Evolutionary conservation across 2,797 vertebrate genomes (phyloP).

Genomic region (Siniperca undulata): DNA sequence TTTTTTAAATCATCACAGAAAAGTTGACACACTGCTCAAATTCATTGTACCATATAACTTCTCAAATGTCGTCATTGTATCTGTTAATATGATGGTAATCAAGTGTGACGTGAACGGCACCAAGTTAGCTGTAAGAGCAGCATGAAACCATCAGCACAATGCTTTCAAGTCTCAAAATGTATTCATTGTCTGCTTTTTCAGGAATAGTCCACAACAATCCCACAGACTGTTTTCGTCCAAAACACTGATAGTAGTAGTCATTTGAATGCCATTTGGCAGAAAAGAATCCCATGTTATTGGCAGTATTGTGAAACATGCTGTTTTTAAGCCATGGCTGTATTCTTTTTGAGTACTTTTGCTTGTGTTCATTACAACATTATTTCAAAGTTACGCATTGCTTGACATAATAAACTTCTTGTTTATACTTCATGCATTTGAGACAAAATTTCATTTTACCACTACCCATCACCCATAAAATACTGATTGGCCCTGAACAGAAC

Average conservation of each 20-base stretch:
- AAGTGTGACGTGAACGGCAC: constrained; percentile 17
- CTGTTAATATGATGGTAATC: constrained; percentile 17
- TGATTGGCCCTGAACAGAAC: constrained; percentile 40
- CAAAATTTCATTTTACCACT: constrained; percentile 49
- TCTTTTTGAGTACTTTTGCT: constrained; percentile 48
- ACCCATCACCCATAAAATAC: constrained; percentile 61
- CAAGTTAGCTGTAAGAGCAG: constrained; percentile 34
- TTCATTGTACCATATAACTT: not conserved
- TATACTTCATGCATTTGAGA: constrained; percentile 53
- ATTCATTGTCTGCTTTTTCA: constrained; percentile 38
- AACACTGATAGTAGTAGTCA: constrained; percentile 45
- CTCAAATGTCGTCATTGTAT: not conserved
- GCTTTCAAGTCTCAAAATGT: constrained; percentile 5
- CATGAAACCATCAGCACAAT: constrained; percentile 45
- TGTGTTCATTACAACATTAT: constrained; percentile 58
- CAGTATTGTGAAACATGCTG: constrained; percentile 52
- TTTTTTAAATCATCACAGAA: not conserved
- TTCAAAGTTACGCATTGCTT: constrained; percentile 54
- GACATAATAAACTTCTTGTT: constrained; percentile 61
- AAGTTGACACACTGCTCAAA: constrained; percentile 15
- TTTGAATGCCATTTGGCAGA: constrained; percentile 61
- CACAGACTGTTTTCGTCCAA: constrained; percentile 34
- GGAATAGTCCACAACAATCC: constrained; percentile 35
- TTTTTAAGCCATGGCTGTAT: constrained; percentile 41
- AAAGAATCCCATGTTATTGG: constrained; percentile 40